Percentiles rank a stretch among this genome's conserved stretches.
These are phyloP conservation scores for Tolypeutes matacus DNA, from an alignment of 2,797 vertebrate species.

Conservation along the genomic window DNA sequence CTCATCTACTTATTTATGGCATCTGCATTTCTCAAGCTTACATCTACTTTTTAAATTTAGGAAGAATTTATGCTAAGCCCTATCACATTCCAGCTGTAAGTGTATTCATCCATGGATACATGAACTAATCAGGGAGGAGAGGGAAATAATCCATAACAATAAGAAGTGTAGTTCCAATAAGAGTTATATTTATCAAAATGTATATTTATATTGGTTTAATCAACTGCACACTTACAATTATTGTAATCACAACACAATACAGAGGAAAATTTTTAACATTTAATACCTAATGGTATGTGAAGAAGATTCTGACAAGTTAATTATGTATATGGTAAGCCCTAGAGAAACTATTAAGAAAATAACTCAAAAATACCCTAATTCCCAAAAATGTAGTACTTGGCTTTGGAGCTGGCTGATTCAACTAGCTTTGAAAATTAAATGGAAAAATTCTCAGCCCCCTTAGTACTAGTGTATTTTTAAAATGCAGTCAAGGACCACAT, in stretches of 20 bases:
- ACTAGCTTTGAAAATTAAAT: neutral
- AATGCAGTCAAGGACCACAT: neutral
- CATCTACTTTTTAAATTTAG: neutral
- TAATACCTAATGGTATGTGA: neutral
- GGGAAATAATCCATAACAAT: neutral
- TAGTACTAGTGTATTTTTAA: neutral
- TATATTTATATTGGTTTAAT: neutral
- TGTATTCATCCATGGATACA: neutral
- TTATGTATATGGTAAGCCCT: neutral
- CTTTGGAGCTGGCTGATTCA: neutral
- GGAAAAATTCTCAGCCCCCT: neutral
- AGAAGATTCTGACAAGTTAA: neutral
- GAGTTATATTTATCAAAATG: neutral
- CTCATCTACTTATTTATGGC: neutral
- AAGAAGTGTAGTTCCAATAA: neutral
- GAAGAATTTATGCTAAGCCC: neutral
- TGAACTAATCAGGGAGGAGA: neutral
- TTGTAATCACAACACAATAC: neutral
- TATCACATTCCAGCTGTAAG: neutral
- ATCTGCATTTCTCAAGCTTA: neutral
- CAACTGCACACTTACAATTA: neutral
- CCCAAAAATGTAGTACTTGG: neutral
- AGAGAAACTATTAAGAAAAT: neutral
- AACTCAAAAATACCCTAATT: neutral
- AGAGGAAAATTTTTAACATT: conserved; percentile 22